A percentile compares a stretch with the other conserved stretches of the same genome.
Evolutionary conservation across 2,888 invertebrate genomes (phyloP).

Genomic region (Phaedon cochleariae): DNA sequence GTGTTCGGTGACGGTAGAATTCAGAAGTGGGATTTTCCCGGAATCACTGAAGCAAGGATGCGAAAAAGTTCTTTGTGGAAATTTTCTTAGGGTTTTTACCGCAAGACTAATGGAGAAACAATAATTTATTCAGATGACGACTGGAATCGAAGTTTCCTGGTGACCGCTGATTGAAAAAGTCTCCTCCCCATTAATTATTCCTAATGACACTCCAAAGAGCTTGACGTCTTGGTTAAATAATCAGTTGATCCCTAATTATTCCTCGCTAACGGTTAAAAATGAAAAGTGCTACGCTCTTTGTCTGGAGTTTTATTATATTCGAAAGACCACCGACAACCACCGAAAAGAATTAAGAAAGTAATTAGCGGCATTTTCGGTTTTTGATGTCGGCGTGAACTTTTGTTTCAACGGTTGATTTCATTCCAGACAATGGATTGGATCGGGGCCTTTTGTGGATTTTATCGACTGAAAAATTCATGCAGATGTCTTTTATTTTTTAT

Average conservation of each 20-base stretch:
- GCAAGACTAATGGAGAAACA: conserved; percentile 59
- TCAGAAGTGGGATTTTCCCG: neutral
- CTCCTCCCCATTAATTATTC: conserved; percentile 59
- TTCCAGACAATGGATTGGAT: conserved; percentile 46
- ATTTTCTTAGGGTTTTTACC: conserved; percentile 49
- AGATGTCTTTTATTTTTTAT: neutral
- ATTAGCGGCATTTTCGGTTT: conserved; percentile 57
- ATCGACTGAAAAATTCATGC: conserved; percentile 27
- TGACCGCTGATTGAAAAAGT: conserved; percentile 56
- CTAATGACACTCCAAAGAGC: conserved; percentile 61
- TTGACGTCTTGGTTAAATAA: conserved; percentile 55
- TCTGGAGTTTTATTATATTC: conserved; percentile 52
- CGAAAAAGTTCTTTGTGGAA: conserved; percentile 19
- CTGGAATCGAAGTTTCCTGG: conserved; percentile 50
- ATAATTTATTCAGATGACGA: conserved; percentile 61
- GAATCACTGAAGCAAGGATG: no score
- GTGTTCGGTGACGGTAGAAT: neutral
- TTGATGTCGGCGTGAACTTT: conserved; percentile 55
- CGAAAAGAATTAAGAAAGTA: conserved; percentile 57
- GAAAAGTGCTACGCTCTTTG: conserved; percentile 56
- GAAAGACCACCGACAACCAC: conserved; percentile 53
- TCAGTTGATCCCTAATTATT: conserved; percentile 60
- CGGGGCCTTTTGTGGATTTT: conserved; percentile 35
- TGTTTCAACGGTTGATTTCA: conserved; percentile 57
- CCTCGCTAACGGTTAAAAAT: conserved; percentile 56